These are phyloP conservation scores for Chascanopsetta lugubris DNA, from an alignment of 2,113 vertebrate genomes.

Conservation along the genomic window DNA sequence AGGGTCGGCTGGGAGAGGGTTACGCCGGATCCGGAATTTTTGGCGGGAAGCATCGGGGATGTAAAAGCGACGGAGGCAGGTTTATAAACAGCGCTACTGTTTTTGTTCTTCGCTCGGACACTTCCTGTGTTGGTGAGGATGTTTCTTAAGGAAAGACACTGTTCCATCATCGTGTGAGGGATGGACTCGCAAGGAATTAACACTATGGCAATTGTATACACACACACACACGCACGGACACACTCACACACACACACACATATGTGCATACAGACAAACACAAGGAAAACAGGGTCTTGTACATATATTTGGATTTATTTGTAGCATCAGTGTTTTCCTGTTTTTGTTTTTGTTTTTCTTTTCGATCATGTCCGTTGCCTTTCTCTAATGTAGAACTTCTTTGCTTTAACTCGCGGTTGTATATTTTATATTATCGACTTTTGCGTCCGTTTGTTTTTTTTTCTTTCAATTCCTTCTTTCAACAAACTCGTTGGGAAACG, in stretches of 20 bases:
- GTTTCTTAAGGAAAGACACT: constrained; percentile 56
- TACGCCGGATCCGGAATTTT: not conserved
- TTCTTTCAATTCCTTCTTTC: constrained; percentile 64
- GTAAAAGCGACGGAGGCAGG: constrained; percentile 38
- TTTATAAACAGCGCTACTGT: constrained; percentile 28
- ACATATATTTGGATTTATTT: constrained; percentile 98
- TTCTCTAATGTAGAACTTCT: constrained; percentile 88
- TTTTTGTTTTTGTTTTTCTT: constrained; percentile 82
- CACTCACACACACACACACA: constrained; percentile 36
- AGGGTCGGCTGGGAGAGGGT: constrained; percentile 58
- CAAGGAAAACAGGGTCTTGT: constrained; percentile 99
- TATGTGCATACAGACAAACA: constrained; percentile 75
- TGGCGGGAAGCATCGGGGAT: constrained; percentile 48
- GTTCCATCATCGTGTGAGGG: constrained; percentile 49
- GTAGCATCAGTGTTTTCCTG: constrained; percentile 98
- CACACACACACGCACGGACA: constrained; percentile 24
- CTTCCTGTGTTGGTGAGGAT: constrained; percentile 28
- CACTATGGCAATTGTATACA: constrained; percentile 60
- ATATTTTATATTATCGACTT: constrained; percentile 87
- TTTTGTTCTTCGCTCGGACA: constrained; percentile 47
- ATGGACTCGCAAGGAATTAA: constrained; percentile 55
- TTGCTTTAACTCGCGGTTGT: constrained; percentile 93
- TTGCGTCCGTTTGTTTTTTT: constrained; percentile 41
- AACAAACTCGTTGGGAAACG: constrained; percentile 82
- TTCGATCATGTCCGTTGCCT: constrained; percentile 84